phyloP scores from a whole-genome alignment of 2,888 invertebrate species.

The Cerastis leucographa region DNA sequence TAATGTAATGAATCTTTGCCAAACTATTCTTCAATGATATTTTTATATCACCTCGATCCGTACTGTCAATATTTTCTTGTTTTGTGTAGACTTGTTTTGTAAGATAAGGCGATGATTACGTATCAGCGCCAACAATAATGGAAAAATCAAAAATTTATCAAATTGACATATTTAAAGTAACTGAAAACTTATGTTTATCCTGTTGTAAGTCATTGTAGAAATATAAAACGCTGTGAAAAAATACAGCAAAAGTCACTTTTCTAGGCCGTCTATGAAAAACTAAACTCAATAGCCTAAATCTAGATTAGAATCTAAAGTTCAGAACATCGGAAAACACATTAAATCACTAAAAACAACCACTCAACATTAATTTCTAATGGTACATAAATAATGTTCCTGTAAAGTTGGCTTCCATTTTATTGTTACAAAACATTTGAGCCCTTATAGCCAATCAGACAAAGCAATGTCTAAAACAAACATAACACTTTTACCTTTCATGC shows the following conservation, averaged over 20 bases:
- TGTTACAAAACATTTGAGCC: slow-evolving; percentile 37
- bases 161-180: neutral
- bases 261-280: neutral
- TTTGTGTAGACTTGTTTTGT: neutral
- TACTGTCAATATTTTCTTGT: neutral
- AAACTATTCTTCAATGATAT: neutral
- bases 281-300: neutral
- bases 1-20: neutral
- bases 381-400: slow-evolving; percentile 31
- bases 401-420: slow-evolving; percentile 35
- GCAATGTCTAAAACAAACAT: slow-evolving; percentile 17
- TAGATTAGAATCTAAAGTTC: neutral
- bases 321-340: neutral
- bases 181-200: neutral
- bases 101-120: neutral
- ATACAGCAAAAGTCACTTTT: neutral
- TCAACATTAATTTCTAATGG: slow-evolving; percentile 35
- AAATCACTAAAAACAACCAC: slow-evolving; percentile 9
- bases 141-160: neutral
- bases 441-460: slow-evolving; percentile 50
- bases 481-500: slow-evolving; percentile 42
- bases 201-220: neutral
- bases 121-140: neutral
- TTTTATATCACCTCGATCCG: neutral
- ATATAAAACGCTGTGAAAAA: neutral